Evolutionary conservation across 2,113 vertebrate genomes (phyloP).

Genomic region (Pseudorhombus dupliciocellatus): DNA sequence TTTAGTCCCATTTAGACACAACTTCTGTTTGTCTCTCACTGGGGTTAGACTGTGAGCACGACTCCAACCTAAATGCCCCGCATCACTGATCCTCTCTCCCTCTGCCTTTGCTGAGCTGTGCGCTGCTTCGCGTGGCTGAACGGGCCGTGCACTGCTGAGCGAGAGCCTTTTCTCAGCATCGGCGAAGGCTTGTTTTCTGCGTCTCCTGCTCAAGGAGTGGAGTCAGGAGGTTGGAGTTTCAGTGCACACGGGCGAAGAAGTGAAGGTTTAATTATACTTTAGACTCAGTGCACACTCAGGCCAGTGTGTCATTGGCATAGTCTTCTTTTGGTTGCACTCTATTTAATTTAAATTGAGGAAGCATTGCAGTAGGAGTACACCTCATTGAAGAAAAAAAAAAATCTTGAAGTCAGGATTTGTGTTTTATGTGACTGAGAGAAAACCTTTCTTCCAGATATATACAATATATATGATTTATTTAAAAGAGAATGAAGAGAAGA

Average conservation of each 20-base stretch:
- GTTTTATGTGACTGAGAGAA: conserved; percentile 35
- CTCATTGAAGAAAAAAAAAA: conserved; percentile 37
- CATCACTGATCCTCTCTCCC: neutral
- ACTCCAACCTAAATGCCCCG: conserved; percentile 1
- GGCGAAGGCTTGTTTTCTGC: conserved; percentile 21
- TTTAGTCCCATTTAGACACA: conserved; percentile 9
- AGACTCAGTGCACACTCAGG: conserved; percentile 47
- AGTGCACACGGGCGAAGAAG: conserved; percentile 20
- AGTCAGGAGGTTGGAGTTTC: conserved; percentile 36
- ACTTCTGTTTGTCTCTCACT: conserved; percentile 5
- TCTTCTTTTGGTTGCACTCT: conserved; percentile 41
- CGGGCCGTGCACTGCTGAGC: conserved; percentile 37
- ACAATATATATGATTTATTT: conserved; percentile 18
- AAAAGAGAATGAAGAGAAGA: conserved; percentile 21
- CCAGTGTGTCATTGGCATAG: conserved; percentile 42
- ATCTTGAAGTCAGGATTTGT: conserved; percentile 20
- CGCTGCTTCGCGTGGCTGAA: conserved; percentile 34
- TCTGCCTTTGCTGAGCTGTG: conserved; percentile 35
- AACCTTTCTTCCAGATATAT: conserved; percentile 41
- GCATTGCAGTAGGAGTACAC: neutral
- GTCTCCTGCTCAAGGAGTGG: conserved; percentile 16
- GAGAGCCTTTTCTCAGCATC: conserved; percentile 30
- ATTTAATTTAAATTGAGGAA: conserved; percentile 22
- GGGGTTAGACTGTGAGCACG: neutral
- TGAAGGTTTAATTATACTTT: conserved; percentile 49